Percentiles rank a stretch among this genome's conserved stretches.
Conservation (phyloP, 2,797 vertebrate species). For the Bryconaethiops microstoma region DNA sequence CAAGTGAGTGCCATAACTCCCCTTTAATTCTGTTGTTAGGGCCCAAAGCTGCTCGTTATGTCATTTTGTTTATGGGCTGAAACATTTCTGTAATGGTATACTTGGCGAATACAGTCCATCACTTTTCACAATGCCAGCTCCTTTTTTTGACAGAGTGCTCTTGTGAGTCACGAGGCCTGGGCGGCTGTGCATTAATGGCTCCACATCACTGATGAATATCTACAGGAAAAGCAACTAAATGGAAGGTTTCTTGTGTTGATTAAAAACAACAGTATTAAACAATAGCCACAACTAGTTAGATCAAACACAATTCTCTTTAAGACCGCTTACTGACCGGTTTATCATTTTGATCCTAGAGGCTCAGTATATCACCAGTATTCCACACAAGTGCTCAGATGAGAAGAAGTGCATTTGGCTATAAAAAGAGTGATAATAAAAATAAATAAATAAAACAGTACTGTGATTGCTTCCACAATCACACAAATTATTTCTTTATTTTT, state of each 20-base stretch:
- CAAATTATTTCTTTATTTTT: no score
- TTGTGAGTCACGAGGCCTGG: constrained; percentile 34
- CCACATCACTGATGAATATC: constrained; percentile 38
- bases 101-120: constrained; percentile 53
- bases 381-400: no score
- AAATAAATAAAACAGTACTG: no score
- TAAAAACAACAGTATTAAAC: background rate
- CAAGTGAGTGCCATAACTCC: constrained; percentile 44
- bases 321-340: no score
- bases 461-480: no score
- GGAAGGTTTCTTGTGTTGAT: constrained; percentile 13
- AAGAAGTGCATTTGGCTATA: no score
- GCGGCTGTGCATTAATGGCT: constrained; percentile 41
- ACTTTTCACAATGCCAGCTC: constrained; percentile 44
- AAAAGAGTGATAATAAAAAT: no score
- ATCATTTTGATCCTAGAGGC: no score
- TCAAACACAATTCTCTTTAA: background rate
- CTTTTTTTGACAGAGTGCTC: constrained; percentile 49
- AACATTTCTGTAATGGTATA: constrained; percentile 54
- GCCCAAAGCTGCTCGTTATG: constrained; percentile 38
- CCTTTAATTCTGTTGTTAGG: constrained; percentile 49
- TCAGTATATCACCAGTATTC: no score
- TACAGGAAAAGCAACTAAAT: constrained; percentile 30
- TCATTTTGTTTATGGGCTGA: constrained; percentile 54
- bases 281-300: background rate